A percentile compares a stretch with the other conserved stretches of the same genome.
These are phyloP conservation scores for Gymnoscelis rufifasciata DNA, from an alignment of 2,888 invertebrate species.

Conservation along the genomic window DNA sequence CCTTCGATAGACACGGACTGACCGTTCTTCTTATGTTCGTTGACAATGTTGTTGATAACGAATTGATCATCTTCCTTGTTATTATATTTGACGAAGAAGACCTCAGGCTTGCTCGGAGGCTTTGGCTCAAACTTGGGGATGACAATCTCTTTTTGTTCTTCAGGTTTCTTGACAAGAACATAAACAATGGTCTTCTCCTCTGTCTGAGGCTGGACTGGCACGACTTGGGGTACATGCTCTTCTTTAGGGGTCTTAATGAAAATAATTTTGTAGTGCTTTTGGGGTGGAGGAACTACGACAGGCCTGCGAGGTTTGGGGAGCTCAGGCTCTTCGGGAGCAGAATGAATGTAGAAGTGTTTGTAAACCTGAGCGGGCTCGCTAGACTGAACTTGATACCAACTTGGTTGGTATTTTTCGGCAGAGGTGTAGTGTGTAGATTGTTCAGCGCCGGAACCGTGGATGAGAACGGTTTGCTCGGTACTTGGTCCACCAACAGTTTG, in stretches of 20 bases:
- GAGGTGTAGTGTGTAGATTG: slow-evolving; percentile 31
- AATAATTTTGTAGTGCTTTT: slow-evolving; percentile 89
- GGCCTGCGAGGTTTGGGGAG: slow-evolving; percentile 78
- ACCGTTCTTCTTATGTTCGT: slow-evolving; percentile 47
- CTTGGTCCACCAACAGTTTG: slow-evolving; percentile 13
- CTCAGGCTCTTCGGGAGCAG: slow-evolving; percentile 73
- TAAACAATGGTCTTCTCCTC: slow-evolving; percentile 88
- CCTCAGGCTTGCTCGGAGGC: slow-evolving; percentile 86
- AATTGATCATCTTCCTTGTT: slow-evolving; percentile 78
- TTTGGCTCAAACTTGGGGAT: slow-evolving; percentile 83
- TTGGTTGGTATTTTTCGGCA: slow-evolving; percentile 48
- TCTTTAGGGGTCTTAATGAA: slow-evolving; percentile 87
- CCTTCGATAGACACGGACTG: slow-evolving; percentile 27
- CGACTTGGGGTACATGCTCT: slow-evolving; percentile 81
- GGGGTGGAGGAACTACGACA: slow-evolving; percentile 79
- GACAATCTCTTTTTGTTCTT: slow-evolving; percentile 82
- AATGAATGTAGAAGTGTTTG: slow-evolving; percentile 73
- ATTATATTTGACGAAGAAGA: slow-evolving; percentile 88
- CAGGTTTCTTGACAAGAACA: slow-evolving; percentile 87
- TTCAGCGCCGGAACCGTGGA: slow-evolving; percentile 17
- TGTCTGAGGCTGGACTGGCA: slow-evolving; percentile 83
- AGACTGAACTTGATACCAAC: slow-evolving; percentile 81
- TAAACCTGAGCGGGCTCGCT: slow-evolving; percentile 82
- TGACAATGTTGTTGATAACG: slow-evolving; percentile 67
- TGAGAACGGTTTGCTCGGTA: slow-evolving; percentile 26